Base-by-base conservation (phyloP, 2,888 invertebrate genomes). In the Ophioninae sp. region DNA sequence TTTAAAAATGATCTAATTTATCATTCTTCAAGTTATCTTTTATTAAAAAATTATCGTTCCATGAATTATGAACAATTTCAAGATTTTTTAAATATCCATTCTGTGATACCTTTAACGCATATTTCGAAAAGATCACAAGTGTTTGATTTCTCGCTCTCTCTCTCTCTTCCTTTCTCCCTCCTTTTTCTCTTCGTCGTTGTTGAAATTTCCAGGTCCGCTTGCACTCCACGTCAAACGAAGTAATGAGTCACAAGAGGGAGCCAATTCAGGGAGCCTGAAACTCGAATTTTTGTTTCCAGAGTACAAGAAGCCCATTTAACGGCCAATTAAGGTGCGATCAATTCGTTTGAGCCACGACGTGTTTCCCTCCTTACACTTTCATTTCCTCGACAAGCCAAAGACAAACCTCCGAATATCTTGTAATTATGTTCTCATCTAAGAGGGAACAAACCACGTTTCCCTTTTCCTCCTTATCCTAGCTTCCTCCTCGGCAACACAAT, bases 261-360 rank as follows among this genome's bases (percentile, higher is more conserved):
- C 67, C 41, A 30, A 39, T 39, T 62, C 30, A 30, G 67, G 62
- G 10, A 17, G 39, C 62, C 56, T 10, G 21, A 50, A 57, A 21
- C 17, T 8, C 30, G 3, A 39, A 56, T 59, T 70, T 59, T n/a
- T 56, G 39, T 70, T 65, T 69, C 39, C 44, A 56, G 61, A 50
- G 20, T 39, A 50, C 30, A 69, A 67, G 61, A 44, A 75, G 56
- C 73, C 37, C 56, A 67, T 75, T 79, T 79, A 68, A 68, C 72
- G 70, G 61, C 75, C 81, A 84, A 84, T 84, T 84, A 84, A 75
- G 65, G 74, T 39, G 21, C 81, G 61, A 75, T 81, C 75, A 72
- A 77, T 74, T 80, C 62, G 62, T 73, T 73, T 23, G 62, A n/a
- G 57, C 61, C 56, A 30, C 68, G 64, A 37, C 39, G 67, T 75